phyloP scores from a whole-genome alignment of 2,888 invertebrate genomes.

The Scelioninae gen. 1 region DNA sequence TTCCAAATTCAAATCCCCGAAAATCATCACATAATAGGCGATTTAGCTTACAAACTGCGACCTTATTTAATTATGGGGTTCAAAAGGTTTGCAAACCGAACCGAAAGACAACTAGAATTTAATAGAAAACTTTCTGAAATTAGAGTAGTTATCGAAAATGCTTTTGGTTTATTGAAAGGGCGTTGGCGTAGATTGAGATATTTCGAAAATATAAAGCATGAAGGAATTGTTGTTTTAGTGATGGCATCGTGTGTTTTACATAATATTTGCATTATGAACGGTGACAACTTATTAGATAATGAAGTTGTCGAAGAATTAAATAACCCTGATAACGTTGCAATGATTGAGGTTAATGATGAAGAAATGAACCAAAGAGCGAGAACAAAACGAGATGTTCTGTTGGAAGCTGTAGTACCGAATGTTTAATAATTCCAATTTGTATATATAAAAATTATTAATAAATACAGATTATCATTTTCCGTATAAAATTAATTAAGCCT shows the following conservation, averaged over 20 bases:
- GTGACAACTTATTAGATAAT: constrained; percentile 12
- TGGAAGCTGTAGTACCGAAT: constrained; percentile 12
- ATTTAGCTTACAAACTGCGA: constrained; percentile 41
- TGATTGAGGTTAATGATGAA: constrained; percentile 8
- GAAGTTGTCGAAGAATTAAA: constrained; percentile 19
- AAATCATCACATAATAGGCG: constrained; percentile 45
- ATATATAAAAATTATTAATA: not conserved
- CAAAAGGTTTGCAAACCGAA: constrained; percentile 33
- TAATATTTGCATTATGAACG: constrained; percentile 34
- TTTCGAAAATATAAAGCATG: constrained; percentile 14
- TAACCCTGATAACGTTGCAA: constrained; percentile 5
- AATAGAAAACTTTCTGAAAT: constrained; percentile 36
- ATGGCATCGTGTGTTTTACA: constrained; percentile 27
- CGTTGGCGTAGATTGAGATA: constrained; percentile 45
- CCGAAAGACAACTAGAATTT: constrained; percentile 17
- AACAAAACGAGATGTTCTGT: constrained; percentile 14
- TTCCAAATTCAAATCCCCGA: not conserved
- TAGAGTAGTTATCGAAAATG: constrained; percentile 38
- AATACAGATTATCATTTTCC: too few relatives aligned
- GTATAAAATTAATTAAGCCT: too few relatives aligned
- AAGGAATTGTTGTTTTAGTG: constrained; percentile 10
- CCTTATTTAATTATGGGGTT: constrained; percentile 12
- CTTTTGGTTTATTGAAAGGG: constrained; percentile 35
- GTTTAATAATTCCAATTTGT: constrained; percentile 15
- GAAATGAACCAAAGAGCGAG: constrained; percentile 20